Evolutionary conservation across 2,888 invertebrate species (phyloP), one percentile per base, ranked within the genome.

Genomic region (Pheosia gnoma): DNA sequence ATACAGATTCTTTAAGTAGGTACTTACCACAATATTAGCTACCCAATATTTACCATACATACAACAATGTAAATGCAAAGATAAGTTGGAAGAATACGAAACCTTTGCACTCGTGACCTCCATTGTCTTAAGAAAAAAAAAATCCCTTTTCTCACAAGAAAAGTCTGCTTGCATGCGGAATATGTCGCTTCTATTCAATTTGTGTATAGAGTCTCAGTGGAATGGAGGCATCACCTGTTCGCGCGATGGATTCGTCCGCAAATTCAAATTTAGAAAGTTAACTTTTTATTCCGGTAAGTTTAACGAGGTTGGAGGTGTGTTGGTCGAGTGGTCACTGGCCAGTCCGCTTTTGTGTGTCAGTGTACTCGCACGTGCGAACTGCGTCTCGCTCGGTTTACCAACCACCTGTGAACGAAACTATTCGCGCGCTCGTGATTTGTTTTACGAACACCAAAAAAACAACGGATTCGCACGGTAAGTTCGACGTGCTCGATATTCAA

Each of bases 211-310:
- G 41, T 7, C 47, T 47, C 51, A 55, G 39, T 65, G 59, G 39
- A 67, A 60, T 66, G 64, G 55, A 64, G 63, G 69, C 71, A 65
- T 70, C 54, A 45, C 79, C 80, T 80, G 81, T 78, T 74, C 71
- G 60, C 59, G 51, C 79, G 78, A 70, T 74, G 72, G 81, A 82
- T 86, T 87, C 83, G 90, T 86, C 86, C 83, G 90, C 88, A 74
- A 88, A 89, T 87, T 84, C 84, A 80, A 81, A 83, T 88, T 89
- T 93, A 92, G 93, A 93, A 93, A 93, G 93, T 90, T 85, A 84
- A 84, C 84, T 86, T 89, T 88, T 88, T 88, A 84, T 86, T 84
- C 85, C 84, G 82, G 80, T 83, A 83, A 83, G 82, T 84, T 84
- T 82, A 81, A 82, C 83, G 86, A 88, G 87, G 86, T 87, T 87